These are phyloP conservation scores for Nipponia nippon DNA, from an alignment of 2,113 vertebrate genomes.

Conservation along the genomic window DNA sequence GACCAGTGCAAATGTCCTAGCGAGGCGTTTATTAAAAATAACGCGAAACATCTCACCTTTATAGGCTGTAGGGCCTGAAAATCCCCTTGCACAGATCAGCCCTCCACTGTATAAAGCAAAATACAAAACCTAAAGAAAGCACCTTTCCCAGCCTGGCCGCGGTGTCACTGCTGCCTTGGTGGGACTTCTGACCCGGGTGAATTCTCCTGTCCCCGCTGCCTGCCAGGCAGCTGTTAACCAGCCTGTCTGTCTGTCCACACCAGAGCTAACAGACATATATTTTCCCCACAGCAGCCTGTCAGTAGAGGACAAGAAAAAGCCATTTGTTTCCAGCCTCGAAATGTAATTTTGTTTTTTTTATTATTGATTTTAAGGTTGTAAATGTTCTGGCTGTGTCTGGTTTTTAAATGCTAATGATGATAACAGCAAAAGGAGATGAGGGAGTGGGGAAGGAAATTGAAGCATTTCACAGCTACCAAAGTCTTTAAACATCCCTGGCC, in stretches of 20 bases:
- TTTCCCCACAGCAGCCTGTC: not conserved
- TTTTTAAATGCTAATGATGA: not conserved
- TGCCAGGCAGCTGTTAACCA: accelerated
- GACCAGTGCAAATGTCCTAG: accelerated
- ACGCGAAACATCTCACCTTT: too few species aligned
- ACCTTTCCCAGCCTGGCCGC: not conserved
- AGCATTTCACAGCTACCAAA: not conserved
- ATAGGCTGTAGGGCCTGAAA: not conserved
- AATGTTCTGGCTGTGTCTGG: not conserved
- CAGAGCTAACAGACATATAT: not conserved
- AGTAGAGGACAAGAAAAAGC: not conserved
- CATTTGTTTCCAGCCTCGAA: not conserved
- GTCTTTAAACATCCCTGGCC: not conserved
- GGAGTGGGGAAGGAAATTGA: not conserved
- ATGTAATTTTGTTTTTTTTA: not conserved
- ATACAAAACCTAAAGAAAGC: not conserved
- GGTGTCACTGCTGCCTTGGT: accelerated
- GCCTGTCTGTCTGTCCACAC: not conserved
- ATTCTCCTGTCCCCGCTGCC: not conserved
- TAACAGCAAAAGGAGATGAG: not conserved
- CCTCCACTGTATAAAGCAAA: not conserved
- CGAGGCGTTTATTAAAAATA: not conserved
- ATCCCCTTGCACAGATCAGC: accelerated
- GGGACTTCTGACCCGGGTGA: not conserved
- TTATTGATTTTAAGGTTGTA: slow-evolving; percentile 9